Conservation (phyloP, 2,113 vertebrate species). For the Gracilinanus agilis region DNA sequence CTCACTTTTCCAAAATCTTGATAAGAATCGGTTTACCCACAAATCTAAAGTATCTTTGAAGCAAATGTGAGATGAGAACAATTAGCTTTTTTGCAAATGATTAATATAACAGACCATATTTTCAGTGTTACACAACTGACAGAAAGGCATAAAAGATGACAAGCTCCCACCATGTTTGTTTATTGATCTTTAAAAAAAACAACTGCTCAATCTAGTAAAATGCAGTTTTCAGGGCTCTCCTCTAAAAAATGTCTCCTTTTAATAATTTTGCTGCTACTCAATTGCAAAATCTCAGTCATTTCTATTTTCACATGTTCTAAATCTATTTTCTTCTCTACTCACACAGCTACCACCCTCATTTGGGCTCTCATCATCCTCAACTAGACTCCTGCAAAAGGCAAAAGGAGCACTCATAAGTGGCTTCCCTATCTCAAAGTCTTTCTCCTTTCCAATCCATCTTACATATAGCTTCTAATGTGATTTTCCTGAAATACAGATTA, state of each 20-base stretch:
- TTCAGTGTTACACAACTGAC: not conserved
- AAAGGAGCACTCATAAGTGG: not conserved
- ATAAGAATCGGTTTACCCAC: not conserved
- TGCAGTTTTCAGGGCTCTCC: not conserved
- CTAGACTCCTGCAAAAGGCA: not conserved
- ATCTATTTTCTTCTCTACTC: not conserved
- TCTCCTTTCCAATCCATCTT: not conserved
- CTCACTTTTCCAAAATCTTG: not conserved
- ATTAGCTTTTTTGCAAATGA: not conserved
- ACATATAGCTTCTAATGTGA: no score
- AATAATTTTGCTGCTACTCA: not conserved
- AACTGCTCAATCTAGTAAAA: not conserved
- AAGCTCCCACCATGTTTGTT: not conserved
- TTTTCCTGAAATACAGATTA: no score
- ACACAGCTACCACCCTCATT: not conserved
- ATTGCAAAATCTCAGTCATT: not conserved
- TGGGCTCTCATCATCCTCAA: not conserved
- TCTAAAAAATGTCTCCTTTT: not conserved
- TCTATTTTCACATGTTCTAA: no score
- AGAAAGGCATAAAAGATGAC: not conserved
- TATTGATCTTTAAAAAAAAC: not conserved
- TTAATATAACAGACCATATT: not conserved
- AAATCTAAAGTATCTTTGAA: not conserved
- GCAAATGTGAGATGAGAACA: not conserved
- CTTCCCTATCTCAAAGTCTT: not conserved